These are phyloP conservation scores for Rhyacophila brunnea DNA, from an alignment of 1,140 invertebrate genomes.

Conservation along the genomic window DNA sequence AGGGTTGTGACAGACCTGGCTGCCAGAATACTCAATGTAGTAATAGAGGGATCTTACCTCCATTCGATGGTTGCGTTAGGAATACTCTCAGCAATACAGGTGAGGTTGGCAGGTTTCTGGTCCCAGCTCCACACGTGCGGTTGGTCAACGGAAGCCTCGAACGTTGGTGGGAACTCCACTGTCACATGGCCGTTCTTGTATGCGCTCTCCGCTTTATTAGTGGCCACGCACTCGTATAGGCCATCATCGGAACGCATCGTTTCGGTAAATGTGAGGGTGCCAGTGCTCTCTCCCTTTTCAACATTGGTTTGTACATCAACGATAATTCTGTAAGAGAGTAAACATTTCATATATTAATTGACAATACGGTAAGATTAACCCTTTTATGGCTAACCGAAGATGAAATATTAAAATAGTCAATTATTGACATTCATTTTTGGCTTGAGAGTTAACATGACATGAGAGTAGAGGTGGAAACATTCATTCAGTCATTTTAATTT, in stretches of 20 bases:
- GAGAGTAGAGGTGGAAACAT: too few species aligned
- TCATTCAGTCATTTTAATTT: too few species aligned
- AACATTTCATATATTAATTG: too few species aligned
- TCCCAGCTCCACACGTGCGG: conserved; percentile 80
- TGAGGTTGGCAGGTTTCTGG: conserved; percentile 75
- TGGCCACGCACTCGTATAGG: conserved; percentile 82
- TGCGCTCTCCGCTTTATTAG: conserved; percentile 73
- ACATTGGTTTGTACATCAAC: conserved; percentile 58
- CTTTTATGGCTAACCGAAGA: too few species aligned
- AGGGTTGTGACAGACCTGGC: too few species aligned
- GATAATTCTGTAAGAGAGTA: conserved; percentile 51
- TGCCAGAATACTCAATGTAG: too few species aligned
- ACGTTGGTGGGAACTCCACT: conserved; percentile 79
- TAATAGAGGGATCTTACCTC: too few species aligned
- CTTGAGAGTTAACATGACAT: too few species aligned
- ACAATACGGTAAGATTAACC: too few species aligned
- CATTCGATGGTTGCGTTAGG: conserved; percentile 90
- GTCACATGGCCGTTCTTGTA: conserved; percentile 79
- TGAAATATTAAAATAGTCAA: too few species aligned
- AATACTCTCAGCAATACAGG: conserved; percentile 84
- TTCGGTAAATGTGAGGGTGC: conserved; percentile 62
- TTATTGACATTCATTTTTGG: too few species aligned
- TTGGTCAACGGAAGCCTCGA: conserved; percentile 65
- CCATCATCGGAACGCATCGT: conserved; percentile 76
- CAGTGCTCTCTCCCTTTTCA: conserved; percentile 61